Base-by-base conservation (phyloP, 2,113 vertebrate species). In the Egretta garzetta region DNA sequence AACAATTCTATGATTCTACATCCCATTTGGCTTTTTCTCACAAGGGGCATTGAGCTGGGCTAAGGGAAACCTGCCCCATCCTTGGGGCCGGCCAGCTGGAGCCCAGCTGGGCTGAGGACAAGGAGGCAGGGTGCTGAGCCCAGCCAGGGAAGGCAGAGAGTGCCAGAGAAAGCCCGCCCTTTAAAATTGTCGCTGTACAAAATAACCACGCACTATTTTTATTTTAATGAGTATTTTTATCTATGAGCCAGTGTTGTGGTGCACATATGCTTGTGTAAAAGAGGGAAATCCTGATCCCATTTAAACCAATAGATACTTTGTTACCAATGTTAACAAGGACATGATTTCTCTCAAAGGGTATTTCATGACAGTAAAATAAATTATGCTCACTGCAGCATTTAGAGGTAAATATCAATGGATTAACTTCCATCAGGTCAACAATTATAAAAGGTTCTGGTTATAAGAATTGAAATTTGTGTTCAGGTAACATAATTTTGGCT, bases 41-140 rank as follows among this genome's bases (percentile, higher is more conserved):
- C 14, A 53, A 60, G 37, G 27, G 13, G 11, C 20, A 50, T 30
- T 30, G 14, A 50, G 19, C 33, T 24, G 33, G 7, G n/a, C 21
- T n/a, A 16, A 11, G 12, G 6, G 6, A 50, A 67, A 23, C 8
- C 4, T 27, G 26, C 26, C 4, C 62, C 1, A 0, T 30, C 12
- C 32, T 30, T 63, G 32, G 30, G 58, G 17, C 6, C 3, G 6
- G 14, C 47, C 47, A 53, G n/a, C 10, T 32, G 43, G 43, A 59
- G 26, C 9, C 59, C 0, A 0, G 0, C 20, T 47, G 28, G 80
- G 49, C 32, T 67, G 22, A 72, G n/a, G 77, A 26, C 1, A 11
- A 6, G 14, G 22, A 71, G 39, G 30, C 53, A 53, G 35, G 18
- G n/a, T 76, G 53, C 16, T 0, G 5, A 83, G 41, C 27, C 33